A percentile compares a stretch with the other conserved stretches of the same genome.
These are phyloP conservation scores for Saimiri boliviensis DNA, from an alignment of 2,113 vertebrate species.

Conservation along the genomic window DNA sequence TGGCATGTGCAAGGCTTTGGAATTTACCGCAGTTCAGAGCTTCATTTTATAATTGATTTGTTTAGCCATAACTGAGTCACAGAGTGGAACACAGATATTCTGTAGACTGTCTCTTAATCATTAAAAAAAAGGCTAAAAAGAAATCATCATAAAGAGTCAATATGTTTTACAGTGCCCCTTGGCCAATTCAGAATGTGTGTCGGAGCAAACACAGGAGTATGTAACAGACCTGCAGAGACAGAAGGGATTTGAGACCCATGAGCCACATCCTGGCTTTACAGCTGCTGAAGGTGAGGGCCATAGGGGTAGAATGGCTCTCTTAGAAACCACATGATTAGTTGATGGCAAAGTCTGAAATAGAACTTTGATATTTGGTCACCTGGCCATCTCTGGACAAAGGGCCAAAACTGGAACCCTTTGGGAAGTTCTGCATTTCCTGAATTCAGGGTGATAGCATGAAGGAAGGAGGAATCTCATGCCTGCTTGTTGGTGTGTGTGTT, in stretches of 20 bases:
- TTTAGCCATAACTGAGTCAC: background rate
- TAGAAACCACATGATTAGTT: background rate
- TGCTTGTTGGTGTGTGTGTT: background rate
- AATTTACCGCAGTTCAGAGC: background rate
- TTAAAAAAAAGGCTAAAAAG: background rate
- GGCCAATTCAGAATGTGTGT: background rate
- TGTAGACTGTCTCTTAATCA: background rate
- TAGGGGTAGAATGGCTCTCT: background rate
- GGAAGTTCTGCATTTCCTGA: background rate
- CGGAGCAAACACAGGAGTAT: background rate
- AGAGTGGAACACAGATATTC: background rate
- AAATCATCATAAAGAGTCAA: background rate
- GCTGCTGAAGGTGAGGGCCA: background rate
- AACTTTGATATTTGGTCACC: background rate
- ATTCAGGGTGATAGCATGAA: background rate
- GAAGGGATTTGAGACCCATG: background rate
- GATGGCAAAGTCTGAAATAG: background rate
- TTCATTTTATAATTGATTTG: conserved; percentile 16
- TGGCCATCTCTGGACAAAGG: background rate
- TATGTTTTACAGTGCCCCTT: background rate
- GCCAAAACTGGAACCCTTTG: background rate
- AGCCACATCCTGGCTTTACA: background rate
- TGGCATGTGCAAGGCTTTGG: background rate
- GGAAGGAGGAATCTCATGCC: background rate
- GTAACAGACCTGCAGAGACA: background rate